Percentiles rank a stretch among this genome's conserved stretches.
Conservation (phyloP, 2,113 vertebrate genomes). For the Vimba vimba region DNA sequence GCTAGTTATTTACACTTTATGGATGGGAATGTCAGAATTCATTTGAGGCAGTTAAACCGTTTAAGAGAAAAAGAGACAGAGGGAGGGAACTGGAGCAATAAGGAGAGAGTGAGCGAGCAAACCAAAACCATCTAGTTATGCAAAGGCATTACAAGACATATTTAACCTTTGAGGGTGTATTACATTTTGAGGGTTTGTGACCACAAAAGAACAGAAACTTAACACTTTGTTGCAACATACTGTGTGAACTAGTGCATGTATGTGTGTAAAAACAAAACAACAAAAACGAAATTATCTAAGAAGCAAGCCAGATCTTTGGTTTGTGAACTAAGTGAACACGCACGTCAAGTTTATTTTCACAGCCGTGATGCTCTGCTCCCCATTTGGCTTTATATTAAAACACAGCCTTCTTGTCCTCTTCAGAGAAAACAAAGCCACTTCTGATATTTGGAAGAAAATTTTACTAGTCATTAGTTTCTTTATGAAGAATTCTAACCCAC, state of each 20-base stretch:
- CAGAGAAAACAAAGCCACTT: conserved; percentile 71
- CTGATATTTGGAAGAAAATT: conserved; percentile 73
- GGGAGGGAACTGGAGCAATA: conserved; percentile 20
- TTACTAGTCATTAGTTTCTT: conserved; percentile 71
- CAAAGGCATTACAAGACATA: conserved; percentile 44
- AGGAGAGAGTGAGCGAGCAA: neutral
- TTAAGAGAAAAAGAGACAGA: conserved; percentile 47
- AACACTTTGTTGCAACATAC: conserved; percentile 32
- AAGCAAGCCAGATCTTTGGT: neutral
- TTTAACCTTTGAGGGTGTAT: conserved; percentile 31
- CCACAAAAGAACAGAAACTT: conserved; percentile 47
- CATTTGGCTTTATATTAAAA: conserved; percentile 71
- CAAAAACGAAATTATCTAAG: neutral
- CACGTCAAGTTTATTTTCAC: conserved; percentile 66
- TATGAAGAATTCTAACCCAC: conserved; percentile 68
- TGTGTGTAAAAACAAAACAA: neutral
- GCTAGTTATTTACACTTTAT: conserved; percentile 68
- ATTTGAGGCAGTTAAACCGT: conserved; percentile 59
- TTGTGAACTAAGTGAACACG: conserved; percentile 53
- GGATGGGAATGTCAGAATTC: conserved; percentile 63
- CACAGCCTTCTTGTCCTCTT: conserved; percentile 56
- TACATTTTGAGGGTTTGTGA: conserved; percentile 40
- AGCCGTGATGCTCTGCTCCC: conserved; percentile 63
- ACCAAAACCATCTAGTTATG: conserved; percentile 44
- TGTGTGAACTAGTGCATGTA: conserved; percentile 51